These are phyloP conservation scores for Sminthopsis crassicaudata DNA, from an alignment of 2,113 vertebrate species.

Conservation along the genomic window DNA sequence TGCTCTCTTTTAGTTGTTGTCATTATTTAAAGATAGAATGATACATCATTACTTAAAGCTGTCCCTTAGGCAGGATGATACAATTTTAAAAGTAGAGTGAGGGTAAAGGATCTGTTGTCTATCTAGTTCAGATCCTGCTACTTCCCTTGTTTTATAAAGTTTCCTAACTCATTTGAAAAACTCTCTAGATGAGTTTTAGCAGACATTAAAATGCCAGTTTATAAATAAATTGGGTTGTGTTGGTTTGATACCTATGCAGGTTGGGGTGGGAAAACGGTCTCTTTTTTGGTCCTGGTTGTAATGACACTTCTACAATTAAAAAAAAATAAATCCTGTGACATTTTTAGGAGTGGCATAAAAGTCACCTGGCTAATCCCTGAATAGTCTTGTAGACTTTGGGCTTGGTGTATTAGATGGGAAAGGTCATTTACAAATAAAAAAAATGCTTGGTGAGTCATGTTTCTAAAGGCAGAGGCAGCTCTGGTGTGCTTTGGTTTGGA, in stretches of 20 bases:
- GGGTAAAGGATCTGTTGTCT: neutral
- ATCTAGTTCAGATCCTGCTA: neutral
- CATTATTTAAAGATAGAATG: neutral
- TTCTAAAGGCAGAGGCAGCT: constrained; percentile 25
- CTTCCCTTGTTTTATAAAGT: neutral
- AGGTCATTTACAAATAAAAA: constrained; percentile 35
- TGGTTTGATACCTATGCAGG: constrained; percentile 35
- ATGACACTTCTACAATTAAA: constrained; percentile 67
- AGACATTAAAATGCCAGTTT: constrained; percentile 41
- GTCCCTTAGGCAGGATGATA: neutral
- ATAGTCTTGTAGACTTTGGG: constrained; percentile 54
- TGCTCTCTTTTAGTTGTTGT: neutral
- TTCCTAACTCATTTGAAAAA: neutral
- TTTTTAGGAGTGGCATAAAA: constrained; percentile 58
- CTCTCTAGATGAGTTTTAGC: neutral
- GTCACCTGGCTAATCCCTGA: constrained; percentile 69
- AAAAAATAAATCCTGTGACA: constrained; percentile 49
- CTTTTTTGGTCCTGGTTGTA: constrained; percentile 60
- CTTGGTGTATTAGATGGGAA: neutral
- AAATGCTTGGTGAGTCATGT: constrained; percentile 6
- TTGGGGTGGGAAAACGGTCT: constrained; percentile 48
- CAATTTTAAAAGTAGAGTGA: neutral
- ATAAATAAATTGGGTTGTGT: constrained; percentile 38
- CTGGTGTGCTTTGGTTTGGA: neutral
- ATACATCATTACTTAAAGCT: neutral